Conservation (phyloP, 23 tunicate species). For the Trididemnum clinides region DNA sequence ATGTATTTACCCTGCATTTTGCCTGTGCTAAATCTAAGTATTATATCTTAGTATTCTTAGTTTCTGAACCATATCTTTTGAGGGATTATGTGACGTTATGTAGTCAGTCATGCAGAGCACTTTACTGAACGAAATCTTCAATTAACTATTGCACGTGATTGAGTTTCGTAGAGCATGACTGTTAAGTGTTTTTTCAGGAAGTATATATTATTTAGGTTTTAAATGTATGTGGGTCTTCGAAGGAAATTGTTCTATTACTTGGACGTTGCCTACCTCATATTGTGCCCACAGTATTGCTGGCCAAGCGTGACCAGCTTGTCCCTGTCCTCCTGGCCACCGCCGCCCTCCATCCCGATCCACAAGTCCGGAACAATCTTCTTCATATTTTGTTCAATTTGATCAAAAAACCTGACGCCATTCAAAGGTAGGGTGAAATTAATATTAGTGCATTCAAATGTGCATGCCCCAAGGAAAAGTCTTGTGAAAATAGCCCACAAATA, state of each 20-base stretch:
- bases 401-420: conserved; percentile 80
- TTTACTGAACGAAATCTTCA: too few species aligned
- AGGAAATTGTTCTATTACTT: conserved; percentile 40
- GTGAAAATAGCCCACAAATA: too few species aligned
- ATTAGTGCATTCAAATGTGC: too few species aligned
- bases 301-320: conserved; percentile 86
- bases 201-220: conserved; percentile 48
- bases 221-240: conserved; percentile 41
- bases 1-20: too few species aligned
- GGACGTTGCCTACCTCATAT: conserved; percentile 80
- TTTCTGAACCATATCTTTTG: too few species aligned
- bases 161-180: too few species aligned
- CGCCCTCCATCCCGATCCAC: conserved; percentile 51
- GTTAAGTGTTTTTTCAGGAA: too few species aligned
- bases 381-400: conserved; percentile 92
- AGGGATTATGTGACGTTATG: too few species aligned
- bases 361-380: conserved; percentile 57
- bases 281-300: conserved; percentile 77
- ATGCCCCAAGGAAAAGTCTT: too few species aligned
- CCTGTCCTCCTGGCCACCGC: conserved; percentile 86
- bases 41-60: not conserved
- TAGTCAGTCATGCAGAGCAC: too few species aligned
- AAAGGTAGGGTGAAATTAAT: too few species aligned
- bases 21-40: not conserved
- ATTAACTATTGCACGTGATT: too few species aligned